These are phyloP conservation scores for Eulacestoma nigropectus DNA, from an alignment of 2,113 vertebrate species.

Conservation along the genomic window DNA sequence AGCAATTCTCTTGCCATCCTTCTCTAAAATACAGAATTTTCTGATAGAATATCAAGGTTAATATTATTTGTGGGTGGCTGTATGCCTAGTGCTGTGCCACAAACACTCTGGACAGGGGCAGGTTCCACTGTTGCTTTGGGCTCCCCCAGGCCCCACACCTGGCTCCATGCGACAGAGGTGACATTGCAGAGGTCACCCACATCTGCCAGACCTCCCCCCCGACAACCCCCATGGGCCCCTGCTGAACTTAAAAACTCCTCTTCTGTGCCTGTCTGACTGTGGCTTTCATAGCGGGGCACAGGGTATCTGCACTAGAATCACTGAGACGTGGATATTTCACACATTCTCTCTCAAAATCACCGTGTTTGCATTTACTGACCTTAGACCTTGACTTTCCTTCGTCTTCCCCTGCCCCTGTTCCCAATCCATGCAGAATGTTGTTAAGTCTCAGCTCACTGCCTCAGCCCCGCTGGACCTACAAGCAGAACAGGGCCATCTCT, in stretches of 20 bases:
- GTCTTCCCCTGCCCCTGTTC: neutral
- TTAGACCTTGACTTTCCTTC: neutral
- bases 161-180: neutral
- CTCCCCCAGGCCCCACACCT: neutral
- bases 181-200: neutral
- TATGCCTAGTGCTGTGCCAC: neutral
- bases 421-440: neutral
- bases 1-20: neutral
- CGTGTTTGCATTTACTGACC: neutral
- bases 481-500: neutral
- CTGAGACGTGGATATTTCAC: neutral
- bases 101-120: neutral
- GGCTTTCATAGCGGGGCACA: slow-evolving; percentile 70
- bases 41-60: neutral
- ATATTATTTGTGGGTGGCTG: neutral
- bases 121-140: neutral
- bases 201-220: neutral
- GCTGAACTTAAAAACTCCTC: slow-evolving; percentile 5
- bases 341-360: neutral
- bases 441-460: neutral
- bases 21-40: neutral
- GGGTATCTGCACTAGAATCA: slow-evolving; percentile 64
- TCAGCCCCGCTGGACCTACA: fast-evolving
- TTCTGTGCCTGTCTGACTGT: slow-evolving; percentile 63
- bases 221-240: neutral